phyloP scores from a whole-genome alignment of 2,113 vertebrate species.

The Rutilus rutilus region DNA sequence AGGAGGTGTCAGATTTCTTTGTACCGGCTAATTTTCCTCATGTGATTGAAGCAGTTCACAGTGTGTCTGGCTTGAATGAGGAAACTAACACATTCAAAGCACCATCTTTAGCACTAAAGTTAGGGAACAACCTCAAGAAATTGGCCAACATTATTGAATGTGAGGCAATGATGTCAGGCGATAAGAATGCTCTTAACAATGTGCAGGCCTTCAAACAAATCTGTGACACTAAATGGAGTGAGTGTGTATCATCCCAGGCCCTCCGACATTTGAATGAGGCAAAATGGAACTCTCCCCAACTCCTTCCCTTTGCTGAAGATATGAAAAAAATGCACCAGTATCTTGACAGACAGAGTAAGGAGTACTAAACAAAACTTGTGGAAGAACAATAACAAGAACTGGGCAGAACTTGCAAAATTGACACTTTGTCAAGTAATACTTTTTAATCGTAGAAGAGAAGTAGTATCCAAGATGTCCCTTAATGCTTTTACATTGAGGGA shows the following conservation, averaged over 20 bases:
- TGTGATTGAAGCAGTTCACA: constrained; percentile 35
- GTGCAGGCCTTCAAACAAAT: constrained; percentile 24
- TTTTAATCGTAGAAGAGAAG: constrained; percentile 45
- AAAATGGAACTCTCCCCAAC: constrained; percentile 50
- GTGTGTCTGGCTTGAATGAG: constrained; percentile 30
- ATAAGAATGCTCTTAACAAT: background rate
- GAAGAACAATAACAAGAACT: background rate
- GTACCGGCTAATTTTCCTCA: constrained; percentile 48
- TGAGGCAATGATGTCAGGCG: constrained; percentile 23
- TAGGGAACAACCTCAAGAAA: constrained; percentile 37
- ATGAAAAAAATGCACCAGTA: constrained; percentile 45
- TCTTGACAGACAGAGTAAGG: constrained; percentile 17
- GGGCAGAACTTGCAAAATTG: constrained; percentile 29
- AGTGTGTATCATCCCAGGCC: constrained; percentile 39
- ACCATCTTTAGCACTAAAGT: constrained; percentile 39
- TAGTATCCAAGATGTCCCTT: constrained; percentile 46
- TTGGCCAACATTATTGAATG: constrained; percentile 7
- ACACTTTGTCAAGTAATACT: constrained; percentile 35
- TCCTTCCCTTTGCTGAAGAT: constrained; percentile 54
- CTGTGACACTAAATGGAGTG: constrained; percentile 38
- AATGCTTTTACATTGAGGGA: constrained; percentile 27
- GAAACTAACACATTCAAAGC: constrained; percentile 32
- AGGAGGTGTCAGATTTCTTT: constrained; percentile 30
- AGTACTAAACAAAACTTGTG: constrained; percentile 13
- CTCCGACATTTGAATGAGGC: constrained; percentile 50